Evolutionary conservation across 2,888 invertebrate genomes (phyloP), one percentile per base, ranked within the genome.

Genomic region (Diachrysia chrysitis): DNA sequence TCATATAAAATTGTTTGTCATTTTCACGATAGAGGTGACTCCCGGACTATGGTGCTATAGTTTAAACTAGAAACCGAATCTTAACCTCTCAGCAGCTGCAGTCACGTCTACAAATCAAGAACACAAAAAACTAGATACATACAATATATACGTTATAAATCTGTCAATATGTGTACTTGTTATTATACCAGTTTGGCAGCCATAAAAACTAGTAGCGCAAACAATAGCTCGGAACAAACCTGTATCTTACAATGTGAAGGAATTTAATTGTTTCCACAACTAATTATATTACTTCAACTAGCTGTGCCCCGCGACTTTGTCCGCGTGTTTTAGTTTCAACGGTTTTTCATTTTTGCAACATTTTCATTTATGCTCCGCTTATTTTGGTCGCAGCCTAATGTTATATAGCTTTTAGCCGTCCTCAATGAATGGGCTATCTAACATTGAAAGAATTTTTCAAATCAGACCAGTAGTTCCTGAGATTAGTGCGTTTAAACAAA

Each of bases 201-300:
- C 46, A 35, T 58, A 54, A 21, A 64, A 81, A 64, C 66, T 19
- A 19, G 57, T 48, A 35, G 35, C 17, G 21, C 25, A 21, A 35
- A 71, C 59, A 29, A 56, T 58, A 56, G 73, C 79, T 65, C 74
- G 73, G 61, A 59, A 48, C 48, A 51, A 51, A 51, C 48, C 48
- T 21, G 46, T 55, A 63, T 78, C 69, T 64, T 58, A 68, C 65
- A 70, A 63, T 66, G 54, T 14, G 58, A 53, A 57, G 63, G 73
- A 76, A 82, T 79, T 66, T 73, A 58, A 82, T 82, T 82, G 76
- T 80, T 76, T 60, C 60, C 53, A 16, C 19, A 58, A 67, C 9
- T 64, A 58, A 55, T 21, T 69, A 68, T 14, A 32, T 60, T 37
- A 58, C 25, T 59, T 23, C 21, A 53, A n/a, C n/a, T n/a, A n/a